Base-by-base conservation (phyloP, 2,888 invertebrate species). In the Dysmachus trigonus region DNA sequence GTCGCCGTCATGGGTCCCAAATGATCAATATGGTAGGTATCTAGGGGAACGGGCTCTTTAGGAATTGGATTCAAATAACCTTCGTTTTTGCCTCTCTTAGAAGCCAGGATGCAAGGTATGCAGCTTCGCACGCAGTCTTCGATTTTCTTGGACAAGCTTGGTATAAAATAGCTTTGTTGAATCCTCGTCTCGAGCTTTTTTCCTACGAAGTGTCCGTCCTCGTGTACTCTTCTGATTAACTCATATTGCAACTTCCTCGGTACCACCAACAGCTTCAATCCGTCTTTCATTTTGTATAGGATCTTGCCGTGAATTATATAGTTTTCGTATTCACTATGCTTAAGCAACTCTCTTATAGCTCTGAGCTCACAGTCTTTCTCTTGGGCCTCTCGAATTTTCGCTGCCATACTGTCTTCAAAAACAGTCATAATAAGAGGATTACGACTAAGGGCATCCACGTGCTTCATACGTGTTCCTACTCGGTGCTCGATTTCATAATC, bases 1-100 rank as follows among this genome's bases (percentile, higher is more conserved):
- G 90, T 91, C n/a, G 88, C 87, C 0, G 87, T 85, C 76, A 90
- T 30, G 1, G 90, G 90, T 4, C 91, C 90, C 2, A 91, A 8
- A 53, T 91, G 91, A 73, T 91, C 91, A 5, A 90, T 74, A 77
- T 91, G 90, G 8, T 88, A 89, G 0, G 90, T 90, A 8, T 71
- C 71, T 71, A 71, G 10, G 15, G 47, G 47, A 13, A 15, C 10
- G 47, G 47, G 47, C n/a, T 47, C 47, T 47, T 47, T 47, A 13
- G 47, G 47, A 13, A 47, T 47, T 15, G 30, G 30, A 74, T 33
- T 27, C 31, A 90, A 86, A 15, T 87, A 89, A 18, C 90, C 90
- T 87, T 90, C 90, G 30, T 89, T 87, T 76, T 89, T 90, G 2
- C 90, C 91, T 1, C 74, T 85, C 82, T 90, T 86, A 6, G 38